Evolutionary conservation across 92 coral and sea anemone genomes (phyloP).

Genomic region (Phenganax subtilis): DNA sequence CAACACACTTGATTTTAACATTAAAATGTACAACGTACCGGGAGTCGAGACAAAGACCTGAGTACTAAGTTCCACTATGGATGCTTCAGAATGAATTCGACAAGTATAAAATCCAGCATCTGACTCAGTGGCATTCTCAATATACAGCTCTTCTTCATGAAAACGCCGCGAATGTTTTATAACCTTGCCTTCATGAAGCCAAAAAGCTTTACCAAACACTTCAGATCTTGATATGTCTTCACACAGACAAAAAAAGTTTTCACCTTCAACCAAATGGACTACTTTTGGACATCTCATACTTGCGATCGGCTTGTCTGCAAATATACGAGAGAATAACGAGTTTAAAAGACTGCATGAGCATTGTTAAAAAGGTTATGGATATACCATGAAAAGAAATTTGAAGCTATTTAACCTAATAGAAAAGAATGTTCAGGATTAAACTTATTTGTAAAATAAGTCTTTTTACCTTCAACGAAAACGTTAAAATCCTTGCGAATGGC

Average conservation of each 20-base stretch:
- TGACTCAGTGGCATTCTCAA: neutral
- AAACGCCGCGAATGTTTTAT: neutral
- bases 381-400: neutral
- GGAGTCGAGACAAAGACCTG: neutral
- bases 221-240: neutral
- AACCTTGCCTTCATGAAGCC: neutral
- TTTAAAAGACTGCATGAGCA: neutral
- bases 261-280: neutral
- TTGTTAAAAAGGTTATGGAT: neutral
- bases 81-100: neutral
- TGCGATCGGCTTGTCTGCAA: conserved; percentile 13
- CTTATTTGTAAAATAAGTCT: too few species aligned
- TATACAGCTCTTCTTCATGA: conserved; percentile 6
- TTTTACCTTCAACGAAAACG: conserved; percentile 18
- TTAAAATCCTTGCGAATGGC: neutral
- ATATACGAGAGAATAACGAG: neutral
- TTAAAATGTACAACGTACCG: neutral
- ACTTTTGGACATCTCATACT: neutral
- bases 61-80: neutral
- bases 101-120: conserved; percentile 15
- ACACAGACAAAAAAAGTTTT: conserved; percentile 3
- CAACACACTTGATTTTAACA: neutral
- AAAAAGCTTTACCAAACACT: neutral
- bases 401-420: neutral
- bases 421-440: neutral